Evolutionary conservation across 2,113 vertebrate species (phyloP), one percentile per base, ranked within the genome.

Genomic region (Ondatra zibethicus): DNA sequence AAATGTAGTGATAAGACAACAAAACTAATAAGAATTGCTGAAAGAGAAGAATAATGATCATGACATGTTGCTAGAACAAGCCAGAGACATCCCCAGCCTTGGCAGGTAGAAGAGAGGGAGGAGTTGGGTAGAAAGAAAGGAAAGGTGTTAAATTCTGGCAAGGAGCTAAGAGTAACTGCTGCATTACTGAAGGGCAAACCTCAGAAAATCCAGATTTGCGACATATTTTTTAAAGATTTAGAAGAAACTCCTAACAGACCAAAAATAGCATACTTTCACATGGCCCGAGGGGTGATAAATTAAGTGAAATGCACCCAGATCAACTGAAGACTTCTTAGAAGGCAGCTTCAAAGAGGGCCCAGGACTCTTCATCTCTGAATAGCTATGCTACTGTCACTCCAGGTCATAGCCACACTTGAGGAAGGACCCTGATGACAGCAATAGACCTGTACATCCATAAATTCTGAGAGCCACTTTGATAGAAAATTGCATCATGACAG

Each of bases 261-360:
- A 50, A 81, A 93, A 93, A 42, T 55, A 88, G 87, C 55, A 29
- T 31, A 29, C 21, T 91, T 78, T 88, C 33, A 39, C 29, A 29
- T 25, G 31, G 70, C 5, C 2, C 0, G 0, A 58, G 39, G 31
- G 9, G 36, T 75, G 50, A 33, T 42, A 84, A 21, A 61, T 45
- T 27, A 78, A 36, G 61, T 31, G 39, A 66, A 36, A 1, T 7
- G 7, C 33, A 14, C 33, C 25, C 50, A 42, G 4, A 89, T 88
- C 39, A 52, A 75, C 47, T 27, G 36, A 50, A 55, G 87, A 55
- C 19, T 72, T 92, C 52, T 65, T 72, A 50, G 81, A 89, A 58
- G 10, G 52, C 31, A 78, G 21, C 10, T 63, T 14, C 33, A 77
- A 31, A 47, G 47, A 8, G 45, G 47, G 47, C 50, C 36, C 33